phyloP scores from a whole-genome alignment of 2,113 vertebrate genomes.

The Turdus rufiventris region DNA sequence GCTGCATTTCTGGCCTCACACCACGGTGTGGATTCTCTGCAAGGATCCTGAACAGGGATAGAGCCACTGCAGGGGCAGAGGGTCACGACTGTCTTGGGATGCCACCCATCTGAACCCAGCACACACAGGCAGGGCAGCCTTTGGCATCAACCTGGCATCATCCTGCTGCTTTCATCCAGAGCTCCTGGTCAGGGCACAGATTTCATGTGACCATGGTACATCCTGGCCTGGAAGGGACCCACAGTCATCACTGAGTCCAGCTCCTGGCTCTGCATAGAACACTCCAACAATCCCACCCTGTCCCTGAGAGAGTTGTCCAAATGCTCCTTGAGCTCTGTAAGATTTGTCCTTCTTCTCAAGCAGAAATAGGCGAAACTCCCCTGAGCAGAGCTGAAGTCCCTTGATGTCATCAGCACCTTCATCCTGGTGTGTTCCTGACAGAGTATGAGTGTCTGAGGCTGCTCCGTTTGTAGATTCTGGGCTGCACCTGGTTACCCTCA shows the following conservation, averaged over 20 bases:
- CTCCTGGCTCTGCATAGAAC: not conserved
- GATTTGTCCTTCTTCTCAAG: not conserved
- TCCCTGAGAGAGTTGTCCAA: not conserved
- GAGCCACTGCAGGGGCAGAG: not conserved
- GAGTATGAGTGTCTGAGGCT: not conserved
- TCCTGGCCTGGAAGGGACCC: not conserved
- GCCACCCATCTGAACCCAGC: not conserved
- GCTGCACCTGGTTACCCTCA: not conserved
- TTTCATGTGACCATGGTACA: no score
- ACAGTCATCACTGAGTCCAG: not conserved
- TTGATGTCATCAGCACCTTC: not conserved
- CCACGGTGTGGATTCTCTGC: not conserved
- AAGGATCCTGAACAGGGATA: not conserved
- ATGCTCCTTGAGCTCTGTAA: not conserved
- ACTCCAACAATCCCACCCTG: not conserved
- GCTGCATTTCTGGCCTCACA: not conserved
- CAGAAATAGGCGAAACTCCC: not conserved
- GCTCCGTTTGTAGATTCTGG: not conserved
- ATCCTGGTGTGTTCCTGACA: not conserved
- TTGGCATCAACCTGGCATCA: not conserved
- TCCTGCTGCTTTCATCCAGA: not conserved
- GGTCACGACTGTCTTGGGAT: accelerated
- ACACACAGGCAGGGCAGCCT: not conserved
- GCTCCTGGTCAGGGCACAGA: not conserved
- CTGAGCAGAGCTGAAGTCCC: not conserved